Base-by-base conservation (phyloP, 1,140 invertebrate genomes). In the Heliconius hewitsoni region DNA sequence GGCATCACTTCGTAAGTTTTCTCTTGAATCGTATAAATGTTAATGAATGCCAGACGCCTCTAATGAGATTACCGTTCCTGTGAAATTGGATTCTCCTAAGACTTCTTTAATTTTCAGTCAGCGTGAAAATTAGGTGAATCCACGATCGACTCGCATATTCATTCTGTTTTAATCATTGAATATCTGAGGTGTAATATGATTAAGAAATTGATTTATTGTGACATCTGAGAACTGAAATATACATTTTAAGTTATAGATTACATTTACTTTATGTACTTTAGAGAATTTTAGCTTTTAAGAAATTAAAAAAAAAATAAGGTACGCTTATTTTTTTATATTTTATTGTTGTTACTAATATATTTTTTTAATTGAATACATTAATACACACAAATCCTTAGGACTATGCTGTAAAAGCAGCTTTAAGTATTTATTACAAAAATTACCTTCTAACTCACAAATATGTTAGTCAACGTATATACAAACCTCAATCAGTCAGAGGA, bases 91-190 rank as follows among this genome's bases (percentile, higher is more conserved):
- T 91, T 90, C 89, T 82, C 88, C 84, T 89, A 87, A 83, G 90
- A 93, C 86, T 92, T 93, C 91, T 93, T 93, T 91, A 93, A 92
- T 93, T 91, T 93, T 90, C 89, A 90, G 84, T 89, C 87, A 86
- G 85, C 85, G 88, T 73, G 89, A 91, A 91, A 93, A 93, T 92
- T 92, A 90, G 86, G 87, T 89, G 85, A 87, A 89, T 87, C 83
- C 83, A 80, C 81, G 84, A 83, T 82, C 80, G 86, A 84, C 83
- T 83, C 82, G 77, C 52, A 72, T 71, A 75, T 79, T 77, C 81
- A 78, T 81, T 84, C 81, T 79, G 71, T 30, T 76, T 86, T 81
- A 76, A 82, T 81, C 83, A 13, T 73, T 72, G 27, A 27, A 30
- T 66, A 30, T 30, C 60, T 66, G 3, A 1, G 9, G 2, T 11